Conservation (phyloP, 2,888 invertebrate species). For the Pristionchus exspectatus region DNA sequence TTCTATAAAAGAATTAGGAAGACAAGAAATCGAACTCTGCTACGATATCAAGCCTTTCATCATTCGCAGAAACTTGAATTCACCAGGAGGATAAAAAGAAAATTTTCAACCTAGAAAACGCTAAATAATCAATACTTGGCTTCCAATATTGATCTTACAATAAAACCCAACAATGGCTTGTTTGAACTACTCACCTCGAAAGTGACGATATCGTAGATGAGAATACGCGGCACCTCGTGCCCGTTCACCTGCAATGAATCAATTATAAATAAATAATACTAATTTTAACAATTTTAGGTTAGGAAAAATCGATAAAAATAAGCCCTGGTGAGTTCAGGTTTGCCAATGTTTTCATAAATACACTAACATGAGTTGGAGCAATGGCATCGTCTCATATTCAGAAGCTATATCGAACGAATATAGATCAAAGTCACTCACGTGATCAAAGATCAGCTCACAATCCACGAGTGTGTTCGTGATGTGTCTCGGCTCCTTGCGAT, state of each 20-base stretch:
- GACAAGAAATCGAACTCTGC: not conserved
- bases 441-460: constrained; percentile 77
- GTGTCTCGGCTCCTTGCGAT: constrained; percentile 84
- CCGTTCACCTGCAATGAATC: constrained; percentile 14
- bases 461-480: constrained; percentile 73
- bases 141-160: not conserved
- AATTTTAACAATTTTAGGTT: not conserved
- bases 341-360: not conserved
- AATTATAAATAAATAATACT: not conserved
- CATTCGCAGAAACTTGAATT: too few relatives aligned
- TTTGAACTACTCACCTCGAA: constrained; percentile 83
- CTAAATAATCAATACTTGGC: not conserved
- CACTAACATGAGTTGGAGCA: too few relatives aligned
- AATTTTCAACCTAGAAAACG: too few relatives aligned
- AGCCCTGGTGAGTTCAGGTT: not conserved
- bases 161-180: not conserved
- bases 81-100: too few relatives aligned
- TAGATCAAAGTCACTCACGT: constrained; percentile 56
- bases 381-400: too few relatives aligned
- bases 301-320: not conserved
- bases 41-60: too few relatives aligned
- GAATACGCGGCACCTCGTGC: constrained; percentile 88
- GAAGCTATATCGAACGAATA: not conserved
- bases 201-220: constrained; percentile 94
- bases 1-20: not conserved